phyloP scores from a whole-genome alignment of 2,113 vertebrate genomes.

The Ivindomyrus marchei region DNA sequence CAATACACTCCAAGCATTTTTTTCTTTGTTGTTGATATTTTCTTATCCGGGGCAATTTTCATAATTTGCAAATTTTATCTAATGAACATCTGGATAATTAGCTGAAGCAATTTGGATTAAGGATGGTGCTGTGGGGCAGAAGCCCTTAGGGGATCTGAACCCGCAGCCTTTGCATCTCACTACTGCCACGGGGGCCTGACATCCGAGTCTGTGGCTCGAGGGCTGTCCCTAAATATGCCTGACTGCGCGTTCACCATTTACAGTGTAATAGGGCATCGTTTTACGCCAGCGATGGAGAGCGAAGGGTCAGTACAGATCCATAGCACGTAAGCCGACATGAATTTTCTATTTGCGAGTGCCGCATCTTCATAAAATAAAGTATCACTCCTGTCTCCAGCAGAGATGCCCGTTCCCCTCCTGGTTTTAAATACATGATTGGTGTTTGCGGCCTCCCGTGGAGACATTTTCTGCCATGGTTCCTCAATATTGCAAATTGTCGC shows the following conservation, averaged over 20 bases:
- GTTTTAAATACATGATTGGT: slow-evolving; percentile 76
- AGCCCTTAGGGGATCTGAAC: neutral
- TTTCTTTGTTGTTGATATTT: slow-evolving; percentile 2
- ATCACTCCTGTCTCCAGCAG: slow-evolving; percentile 19
- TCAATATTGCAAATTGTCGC: slow-evolving; percentile 87
- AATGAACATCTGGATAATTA: neutral
- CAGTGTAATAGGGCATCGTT: neutral
- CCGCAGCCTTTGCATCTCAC: neutral
- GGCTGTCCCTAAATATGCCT: neutral
- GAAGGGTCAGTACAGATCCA: neutral
- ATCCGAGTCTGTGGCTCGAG: neutral
- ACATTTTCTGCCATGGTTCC: slow-evolving; percentile 72
- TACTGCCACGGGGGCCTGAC: neutral
- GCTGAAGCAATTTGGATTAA: slow-evolving; percentile 14
- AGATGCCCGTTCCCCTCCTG: slow-evolving; percentile 52
- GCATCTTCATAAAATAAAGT: slow-evolving; percentile 20
- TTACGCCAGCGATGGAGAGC: neutral
- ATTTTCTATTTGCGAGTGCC: neutral
- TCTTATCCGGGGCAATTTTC: neutral
- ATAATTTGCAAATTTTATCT: neutral
- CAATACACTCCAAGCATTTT: neutral
- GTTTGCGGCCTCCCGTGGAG: slow-evolving; percentile 66
- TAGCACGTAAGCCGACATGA: neutral
- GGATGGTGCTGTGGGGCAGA: neutral
- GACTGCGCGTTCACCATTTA: neutral